These are phyloP conservation scores for Callaeas wilsoni DNA, from an alignment of 2,113 vertebrate genomes.

Conservation along the genomic window DNA sequence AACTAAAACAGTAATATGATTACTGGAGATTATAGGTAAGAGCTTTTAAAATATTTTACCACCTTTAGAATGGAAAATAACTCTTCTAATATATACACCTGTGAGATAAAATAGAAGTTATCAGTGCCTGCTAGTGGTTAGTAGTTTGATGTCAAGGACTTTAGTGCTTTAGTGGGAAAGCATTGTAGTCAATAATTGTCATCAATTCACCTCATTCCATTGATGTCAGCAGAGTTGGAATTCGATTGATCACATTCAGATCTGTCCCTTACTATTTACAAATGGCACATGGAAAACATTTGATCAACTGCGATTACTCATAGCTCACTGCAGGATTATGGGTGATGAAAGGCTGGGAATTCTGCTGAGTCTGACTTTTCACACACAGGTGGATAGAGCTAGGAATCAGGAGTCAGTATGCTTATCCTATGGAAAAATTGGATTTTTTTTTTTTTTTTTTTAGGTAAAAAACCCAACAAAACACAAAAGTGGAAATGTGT, in stretches of 20 bases:
- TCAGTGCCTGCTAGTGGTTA: not conserved
- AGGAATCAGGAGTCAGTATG: not conserved
- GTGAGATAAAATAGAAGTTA: not conserved
- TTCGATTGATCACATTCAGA: not conserved
- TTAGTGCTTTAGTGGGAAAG: not conserved
- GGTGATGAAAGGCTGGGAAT: not conserved
- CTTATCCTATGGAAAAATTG: not conserved
- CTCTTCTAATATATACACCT: not conserved
- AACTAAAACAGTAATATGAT: not conserved
- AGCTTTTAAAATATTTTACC: not conserved
- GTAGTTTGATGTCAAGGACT: not conserved
- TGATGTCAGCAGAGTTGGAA: not conserved
- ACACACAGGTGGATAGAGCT: not conserved
- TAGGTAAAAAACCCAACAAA: rapidly evolving
- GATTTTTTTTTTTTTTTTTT: not conserved
- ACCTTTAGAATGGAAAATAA: not conserved
- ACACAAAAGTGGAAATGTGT: not conserved
- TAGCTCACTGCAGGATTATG: not conserved
- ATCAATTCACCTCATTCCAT: not conserved
- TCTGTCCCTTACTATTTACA: not conserved
- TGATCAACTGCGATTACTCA: not conserved
- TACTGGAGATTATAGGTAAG: not conserved
- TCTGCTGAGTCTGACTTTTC: not conserved
- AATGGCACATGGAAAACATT: not conserved
- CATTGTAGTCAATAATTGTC: not conserved